Base-by-base conservation (phyloP, 2,797 vertebrate species). In the Lophius americanus region DNA sequence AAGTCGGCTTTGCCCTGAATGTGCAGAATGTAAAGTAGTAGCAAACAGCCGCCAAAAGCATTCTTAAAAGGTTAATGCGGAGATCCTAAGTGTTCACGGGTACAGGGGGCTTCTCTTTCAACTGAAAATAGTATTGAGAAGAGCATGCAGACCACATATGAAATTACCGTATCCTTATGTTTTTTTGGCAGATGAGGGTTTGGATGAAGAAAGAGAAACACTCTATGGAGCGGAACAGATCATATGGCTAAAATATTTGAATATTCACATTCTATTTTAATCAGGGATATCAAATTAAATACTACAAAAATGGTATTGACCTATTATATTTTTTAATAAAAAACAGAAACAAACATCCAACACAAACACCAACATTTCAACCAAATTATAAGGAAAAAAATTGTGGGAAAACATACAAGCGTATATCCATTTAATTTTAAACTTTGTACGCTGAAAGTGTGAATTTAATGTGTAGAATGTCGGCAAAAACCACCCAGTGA, bases 61-160 rank as follows among this genome's bases (percentile, higher is more conserved):
- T n/a, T 44, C 73, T 86, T 80, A 46, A 85, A 89, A 80, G 51
- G 58, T 81, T 83, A 80, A 87, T 84, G 61, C 63, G 48, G 46
- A 84, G 58, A 73, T 66, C 49, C 63, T 13, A 67, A 55, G 62
- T 57, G 60, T 38, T 54, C 39, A 44, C 38, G 58, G 60, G 46
- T 76, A 62, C 33, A 37, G 65, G 37, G 32, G 14, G 9, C 44
- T 69, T 36, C 10, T 55, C 7, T 52, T 51, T 52, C 41, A 53
- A 64, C 2, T 13, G 46, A 48, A 69, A 54, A 61, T 11, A 11
- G 7, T 61, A 44, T 67, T 54, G 46, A 9, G 35, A 2, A 32
- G 56, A 46, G 6, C 3, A 68, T 50, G 6, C 9, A 48, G 36
- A 60, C 14, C 4, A 1, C 12, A 60, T 4, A 32, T 53, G 2